phyloP scores from a whole-genome alignment of 2,113 vertebrate genomes.

The Ageneiosus marmoratus region DNA sequence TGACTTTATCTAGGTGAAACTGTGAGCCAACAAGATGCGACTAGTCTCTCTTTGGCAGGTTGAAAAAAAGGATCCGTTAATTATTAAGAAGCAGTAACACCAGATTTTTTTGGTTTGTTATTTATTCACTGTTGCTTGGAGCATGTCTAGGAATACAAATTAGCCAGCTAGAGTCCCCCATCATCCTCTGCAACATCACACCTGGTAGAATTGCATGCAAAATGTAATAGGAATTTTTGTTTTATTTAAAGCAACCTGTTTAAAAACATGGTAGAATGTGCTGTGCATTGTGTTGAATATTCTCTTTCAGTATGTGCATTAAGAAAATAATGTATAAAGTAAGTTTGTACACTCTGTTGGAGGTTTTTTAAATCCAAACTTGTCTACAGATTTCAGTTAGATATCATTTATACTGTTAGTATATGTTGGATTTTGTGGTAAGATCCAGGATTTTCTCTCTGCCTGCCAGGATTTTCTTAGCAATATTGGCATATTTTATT shows the following conservation, averaged over 20 bases:
- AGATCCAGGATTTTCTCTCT: background rate
- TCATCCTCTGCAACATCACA: background rate
- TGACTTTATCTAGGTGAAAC: background rate
- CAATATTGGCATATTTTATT: background rate
- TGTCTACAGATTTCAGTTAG: background rate
- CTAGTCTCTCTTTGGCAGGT: background rate
- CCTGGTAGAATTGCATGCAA: background rate
- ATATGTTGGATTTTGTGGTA: slow-evolving; percentile 5
- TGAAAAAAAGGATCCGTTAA: background rate
- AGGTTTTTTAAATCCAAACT: background rate
- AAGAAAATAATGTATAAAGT: background rate
- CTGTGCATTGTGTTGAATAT: background rate
- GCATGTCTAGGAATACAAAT: background rate
- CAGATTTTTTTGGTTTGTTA: background rate
- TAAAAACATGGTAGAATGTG: background rate
- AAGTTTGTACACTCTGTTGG: background rate
- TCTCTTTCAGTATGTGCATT: background rate
- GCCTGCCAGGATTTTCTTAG: slow-evolving; percentile 6
- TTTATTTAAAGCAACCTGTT: background rate
- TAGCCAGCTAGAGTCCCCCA: background rate
- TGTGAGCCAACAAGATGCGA: background rate
- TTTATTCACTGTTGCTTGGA: background rate
- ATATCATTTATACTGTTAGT: background rate
- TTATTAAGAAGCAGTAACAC: background rate
- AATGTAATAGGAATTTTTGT: background rate